A percentile compares a stretch with the other conserved stretches of the same genome.
Conservation (phyloP, 2,797 vertebrate genomes). For the Sebastes kiyomatsui region DNA sequence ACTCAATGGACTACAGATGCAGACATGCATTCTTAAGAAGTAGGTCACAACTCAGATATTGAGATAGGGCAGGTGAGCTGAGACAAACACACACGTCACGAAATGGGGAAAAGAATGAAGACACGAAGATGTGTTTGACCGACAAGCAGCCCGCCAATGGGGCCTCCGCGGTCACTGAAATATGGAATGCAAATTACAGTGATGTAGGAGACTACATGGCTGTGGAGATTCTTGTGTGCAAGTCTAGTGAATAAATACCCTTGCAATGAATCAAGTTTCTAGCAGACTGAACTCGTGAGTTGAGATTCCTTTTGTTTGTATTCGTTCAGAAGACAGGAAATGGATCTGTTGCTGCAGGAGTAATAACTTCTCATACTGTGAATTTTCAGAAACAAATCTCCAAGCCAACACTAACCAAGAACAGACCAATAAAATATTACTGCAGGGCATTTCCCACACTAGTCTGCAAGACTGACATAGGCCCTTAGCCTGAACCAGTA, state of each 20-base stretch:
- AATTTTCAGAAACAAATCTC: slow-evolving; percentile 40
- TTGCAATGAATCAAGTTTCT: slow-evolving; percentile 40
- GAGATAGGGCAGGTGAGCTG: slow-evolving; percentile 37
- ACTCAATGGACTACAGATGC: slow-evolving; percentile 3
- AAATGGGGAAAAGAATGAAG: slow-evolving; percentile 10
- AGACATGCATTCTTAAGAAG: slow-evolving; percentile 7
- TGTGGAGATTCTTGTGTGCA: slow-evolving; percentile 50
- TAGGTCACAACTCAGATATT: slow-evolving; percentile 22
- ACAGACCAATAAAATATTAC: slow-evolving; percentile 28
- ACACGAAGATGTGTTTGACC: slow-evolving; percentile 16
- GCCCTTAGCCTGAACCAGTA: neutral
- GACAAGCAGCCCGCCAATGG: slow-evolving; percentile 3
- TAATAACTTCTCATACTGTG: slow-evolving; percentile 18
- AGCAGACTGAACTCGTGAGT: slow-evolving; percentile 30
- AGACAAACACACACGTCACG: slow-evolving; percentile 3
- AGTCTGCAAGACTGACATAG: neutral
- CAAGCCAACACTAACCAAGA: slow-evolving; percentile 17
- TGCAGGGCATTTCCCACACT: slow-evolving; percentile 17
- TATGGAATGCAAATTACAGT: slow-evolving; percentile 63
- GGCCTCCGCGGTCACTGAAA: slow-evolving; percentile 26
- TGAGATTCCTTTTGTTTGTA: slow-evolving; percentile 48
- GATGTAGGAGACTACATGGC: neutral
- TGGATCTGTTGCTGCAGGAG: slow-evolving; percentile 42
- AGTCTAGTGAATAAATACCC: slow-evolving; percentile 49
- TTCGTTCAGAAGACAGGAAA: slow-evolving; percentile 16